phyloP scores from a whole-genome alignment of 1,140 invertebrate species.

The Saccostrea echinata region DNA sequence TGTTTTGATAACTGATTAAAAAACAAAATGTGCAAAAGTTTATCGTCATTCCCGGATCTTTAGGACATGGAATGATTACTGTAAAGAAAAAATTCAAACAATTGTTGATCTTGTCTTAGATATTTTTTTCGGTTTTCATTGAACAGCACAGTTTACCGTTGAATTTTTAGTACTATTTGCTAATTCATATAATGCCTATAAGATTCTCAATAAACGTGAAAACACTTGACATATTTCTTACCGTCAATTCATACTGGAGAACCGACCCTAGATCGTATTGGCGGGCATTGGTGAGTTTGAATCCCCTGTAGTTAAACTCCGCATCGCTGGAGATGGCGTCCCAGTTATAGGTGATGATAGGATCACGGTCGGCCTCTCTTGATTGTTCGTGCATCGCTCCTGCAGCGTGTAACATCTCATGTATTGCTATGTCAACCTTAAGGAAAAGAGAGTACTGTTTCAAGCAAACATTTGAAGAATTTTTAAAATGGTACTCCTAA shows the following conservation, averaged over 20 bases:
- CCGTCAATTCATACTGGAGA: background rate
- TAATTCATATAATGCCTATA: too few species aligned
- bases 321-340: background rate
- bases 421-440: background rate
- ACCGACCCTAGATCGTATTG: background rate
- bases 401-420: background rate
- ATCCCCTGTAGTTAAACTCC: background rate
- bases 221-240: background rate
- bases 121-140: too few species aligned
- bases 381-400: background rate
- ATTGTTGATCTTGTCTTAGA: too few species aligned
- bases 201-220: too few species aligned
- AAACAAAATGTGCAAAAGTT: too few species aligned
- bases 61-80: too few species aligned
- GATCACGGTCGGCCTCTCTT: background rate
- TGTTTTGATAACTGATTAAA: too few species aligned
- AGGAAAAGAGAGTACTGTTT: background rate
- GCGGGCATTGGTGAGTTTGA: background rate
- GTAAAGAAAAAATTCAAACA: too few species aligned
- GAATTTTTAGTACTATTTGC: too few species aligned
- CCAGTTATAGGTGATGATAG: background rate
- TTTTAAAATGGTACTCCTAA: background rate
- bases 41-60: too few species aligned
- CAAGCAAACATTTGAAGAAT: background rate
- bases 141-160: too few species aligned